A percentile compares a stretch with the other conserved stretches of the same genome.
phyloP scores from a whole-genome alignment of 2,113 vertebrate species.

The Poeciliopsis occidentalis region DNA sequence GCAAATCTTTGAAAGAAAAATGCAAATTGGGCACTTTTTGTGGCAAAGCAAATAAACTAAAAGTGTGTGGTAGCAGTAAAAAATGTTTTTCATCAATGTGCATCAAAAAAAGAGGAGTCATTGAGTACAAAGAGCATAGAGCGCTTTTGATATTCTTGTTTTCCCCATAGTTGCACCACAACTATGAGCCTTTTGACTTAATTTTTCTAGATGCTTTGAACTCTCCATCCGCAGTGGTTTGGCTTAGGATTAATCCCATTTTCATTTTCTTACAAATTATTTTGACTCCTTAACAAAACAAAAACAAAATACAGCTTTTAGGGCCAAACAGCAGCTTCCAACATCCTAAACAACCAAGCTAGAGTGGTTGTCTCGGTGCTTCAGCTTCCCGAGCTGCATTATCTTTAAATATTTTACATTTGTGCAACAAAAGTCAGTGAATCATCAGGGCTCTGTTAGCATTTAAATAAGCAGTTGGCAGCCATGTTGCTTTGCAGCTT shows the following conservation, averaged over 20 bases:
- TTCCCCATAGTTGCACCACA: not conserved
- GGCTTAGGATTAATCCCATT: not conserved
- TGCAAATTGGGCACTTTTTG: not conserved
- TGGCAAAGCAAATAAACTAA: not conserved
- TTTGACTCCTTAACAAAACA: not conserved
- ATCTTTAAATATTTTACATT: no score
- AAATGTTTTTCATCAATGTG: not conserved
- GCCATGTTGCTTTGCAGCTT: no score
- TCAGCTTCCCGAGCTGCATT: no score
- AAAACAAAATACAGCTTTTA: no score
- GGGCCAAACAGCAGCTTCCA: not conserved
- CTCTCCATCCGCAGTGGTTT: not conserved
- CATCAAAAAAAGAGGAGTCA: not conserved
- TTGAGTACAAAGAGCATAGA: not conserved
- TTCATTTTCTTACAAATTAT: not conserved
- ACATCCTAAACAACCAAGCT: not conserved
- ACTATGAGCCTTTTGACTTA: not conserved
- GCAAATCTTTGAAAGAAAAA: not conserved
- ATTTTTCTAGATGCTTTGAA: constrained; percentile 6
- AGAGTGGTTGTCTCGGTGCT: not conserved
- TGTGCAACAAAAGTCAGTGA: no score
- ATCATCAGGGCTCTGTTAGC: no score
- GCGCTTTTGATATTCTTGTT: not conserved
- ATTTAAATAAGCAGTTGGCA: no score
- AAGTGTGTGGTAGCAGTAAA: not conserved